These are phyloP conservation scores for Idris sp. DNA, from an alignment of 1,140 invertebrate species.

Conservation along the genomic window DNA sequence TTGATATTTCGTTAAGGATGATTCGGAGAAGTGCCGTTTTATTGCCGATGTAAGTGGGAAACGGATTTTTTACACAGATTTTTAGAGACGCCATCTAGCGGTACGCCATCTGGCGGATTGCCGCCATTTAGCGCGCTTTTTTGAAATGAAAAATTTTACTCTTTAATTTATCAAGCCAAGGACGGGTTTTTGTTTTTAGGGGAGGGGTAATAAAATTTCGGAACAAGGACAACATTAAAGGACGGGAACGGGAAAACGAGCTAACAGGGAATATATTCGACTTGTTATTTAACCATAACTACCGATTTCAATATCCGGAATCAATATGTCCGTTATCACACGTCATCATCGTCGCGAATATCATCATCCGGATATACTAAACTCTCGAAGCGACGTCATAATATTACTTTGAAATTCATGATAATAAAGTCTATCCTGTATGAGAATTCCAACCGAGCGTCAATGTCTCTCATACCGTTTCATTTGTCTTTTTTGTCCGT, in stretches of 20 bases:
- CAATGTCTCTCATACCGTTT: slow-evolving; percentile 71
- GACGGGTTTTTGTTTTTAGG: no score
- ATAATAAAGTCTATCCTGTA: slow-evolving; percentile 75
- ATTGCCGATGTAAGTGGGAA: no score
- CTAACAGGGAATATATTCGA: slow-evolving; percentile 74
- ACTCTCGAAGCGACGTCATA: slow-evolving; percentile 75
- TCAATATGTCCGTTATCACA: slow-evolving; percentile 11
- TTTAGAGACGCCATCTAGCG: no score
- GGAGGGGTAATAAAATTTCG: no score
- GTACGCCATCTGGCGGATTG: no score
- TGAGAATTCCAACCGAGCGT: slow-evolving; percentile 73
- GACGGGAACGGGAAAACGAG: slow-evolving; percentile 40
- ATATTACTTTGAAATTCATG: slow-evolving; percentile 74
- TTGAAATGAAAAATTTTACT: no score
- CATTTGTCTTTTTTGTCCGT: slow-evolving; percentile 36
- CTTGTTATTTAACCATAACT: slow-evolving; percentile 73
- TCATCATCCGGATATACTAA: slow-evolving; percentile 66
- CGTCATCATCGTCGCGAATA: slow-evolving; percentile 41
- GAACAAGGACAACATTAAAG: not conserved
- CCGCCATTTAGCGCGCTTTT: no score
- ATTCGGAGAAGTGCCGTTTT: no score
- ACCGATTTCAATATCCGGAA: slow-evolving; percentile 69
- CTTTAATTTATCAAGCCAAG: no score
- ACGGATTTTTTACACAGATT: no score
- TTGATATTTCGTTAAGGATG: no score